Percentiles rank a stretch among this genome's conserved stretches.
These are phyloP conservation scores for Drosophila nigricruria DNA, from an alignment of 2,888 invertebrate species.

Conservation along the genomic window DNA sequence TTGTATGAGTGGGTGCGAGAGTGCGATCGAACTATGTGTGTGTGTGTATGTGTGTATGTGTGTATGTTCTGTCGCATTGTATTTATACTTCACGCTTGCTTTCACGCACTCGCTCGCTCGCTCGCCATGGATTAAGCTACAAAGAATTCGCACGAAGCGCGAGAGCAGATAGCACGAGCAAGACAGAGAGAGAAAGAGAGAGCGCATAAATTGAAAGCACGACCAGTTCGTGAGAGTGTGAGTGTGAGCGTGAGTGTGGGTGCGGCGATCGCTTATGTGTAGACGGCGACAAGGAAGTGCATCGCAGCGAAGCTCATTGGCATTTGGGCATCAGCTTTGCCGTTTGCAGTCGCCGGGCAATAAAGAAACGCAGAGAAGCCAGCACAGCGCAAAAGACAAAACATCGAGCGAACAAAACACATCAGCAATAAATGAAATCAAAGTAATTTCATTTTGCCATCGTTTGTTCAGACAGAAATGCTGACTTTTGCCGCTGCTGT, in stretches of 20 bases:
- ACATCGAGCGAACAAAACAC: slow-evolving; percentile 34
- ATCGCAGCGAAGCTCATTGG: slow-evolving; percentile 34
- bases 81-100: slow-evolving; percentile 54
- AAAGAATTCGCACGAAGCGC: slow-evolving; percentile 44
- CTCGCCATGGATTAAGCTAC: slow-evolving; percentile 46
- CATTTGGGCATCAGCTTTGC: slow-evolving; percentile 41
- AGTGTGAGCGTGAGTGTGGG: slow-evolving; percentile 36
- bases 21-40: slow-evolving; percentile 32
- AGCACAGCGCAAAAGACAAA: slow-evolving; percentile 16
- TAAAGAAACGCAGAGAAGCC: slow-evolving; percentile 22
- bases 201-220: slow-evolving; percentile 7
- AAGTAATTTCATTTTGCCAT: slow-evolving; percentile 49
- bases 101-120: slow-evolving; percentile 46
- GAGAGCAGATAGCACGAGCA: slow-evolving; percentile 3
- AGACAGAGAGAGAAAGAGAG: slow-evolving; percentile 10
- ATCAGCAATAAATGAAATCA: slow-evolving; percentile 58
- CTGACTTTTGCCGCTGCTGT: slow-evolving; percentile 18
- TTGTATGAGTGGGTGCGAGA: slow-evolving; percentile 30
- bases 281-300: slow-evolving; percentile 52
- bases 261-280: slow-evolving; percentile 42
- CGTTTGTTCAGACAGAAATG: slow-evolving; percentile 21
- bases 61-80: slow-evolving; percentile 16
- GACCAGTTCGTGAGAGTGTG: slow-evolving; percentile 3
- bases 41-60: background rate
- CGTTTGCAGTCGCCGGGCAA: slow-evolving; percentile 20